Evolutionary conservation across 1,140 invertebrate genomes (phyloP).

Genomic region (Thaumatotibia leucotreta): DNA sequence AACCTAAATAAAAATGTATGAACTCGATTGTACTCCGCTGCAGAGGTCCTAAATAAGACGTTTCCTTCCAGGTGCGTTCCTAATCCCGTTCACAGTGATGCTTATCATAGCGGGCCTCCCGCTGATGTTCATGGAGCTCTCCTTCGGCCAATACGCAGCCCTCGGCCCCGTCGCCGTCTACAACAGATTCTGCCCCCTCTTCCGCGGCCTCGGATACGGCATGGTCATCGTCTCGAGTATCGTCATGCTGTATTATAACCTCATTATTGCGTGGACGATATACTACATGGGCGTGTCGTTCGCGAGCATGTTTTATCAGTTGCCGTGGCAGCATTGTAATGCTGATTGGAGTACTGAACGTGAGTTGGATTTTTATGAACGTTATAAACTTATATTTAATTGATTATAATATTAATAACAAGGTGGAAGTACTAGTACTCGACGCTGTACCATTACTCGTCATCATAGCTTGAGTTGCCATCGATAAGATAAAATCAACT

Average conservation of each 20-base stretch:
- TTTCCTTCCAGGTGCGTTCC: constrained; percentile 82
- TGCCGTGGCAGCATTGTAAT: constrained; percentile 89
- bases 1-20: no score
- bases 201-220: constrained; percentile 86
- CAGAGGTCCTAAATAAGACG: no score
- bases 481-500: no score
- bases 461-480: no score
- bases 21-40: no score
- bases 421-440: no score
- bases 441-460: no score
- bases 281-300: constrained; percentile 89
- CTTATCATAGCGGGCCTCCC: constrained; percentile 89
- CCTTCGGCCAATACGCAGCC: constrained; percentile 85
- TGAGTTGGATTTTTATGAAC: constrained; percentile 63
- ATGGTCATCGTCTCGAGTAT: constrained; percentile 90
- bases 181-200: constrained; percentile 82
- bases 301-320: constrained; percentile 76
- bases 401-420: no score
- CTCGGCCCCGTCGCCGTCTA: constrained; percentile 85
- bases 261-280: constrained; percentile 92
- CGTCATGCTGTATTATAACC: constrained; percentile 90
- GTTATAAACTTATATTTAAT: no score
- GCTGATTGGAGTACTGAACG: constrained; percentile 84
- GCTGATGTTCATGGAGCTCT: constrained; percentile 92
- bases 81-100: constrained; percentile 91